These are phyloP conservation scores for Heliconius aoede DNA, from an alignment of 2,888 invertebrate species.

Conservation along the genomic window DNA sequence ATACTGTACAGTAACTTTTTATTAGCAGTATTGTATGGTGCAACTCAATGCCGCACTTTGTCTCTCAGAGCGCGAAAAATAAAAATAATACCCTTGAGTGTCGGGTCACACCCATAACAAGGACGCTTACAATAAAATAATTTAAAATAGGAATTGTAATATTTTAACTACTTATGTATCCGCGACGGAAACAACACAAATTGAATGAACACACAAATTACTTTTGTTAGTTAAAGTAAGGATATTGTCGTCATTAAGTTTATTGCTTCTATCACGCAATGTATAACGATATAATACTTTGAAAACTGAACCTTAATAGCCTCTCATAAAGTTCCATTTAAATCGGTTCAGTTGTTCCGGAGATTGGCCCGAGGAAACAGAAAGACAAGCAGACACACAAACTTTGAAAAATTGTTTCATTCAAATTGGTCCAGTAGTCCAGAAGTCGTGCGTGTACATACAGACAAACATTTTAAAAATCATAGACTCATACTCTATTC, in stretches of 20 bases:
- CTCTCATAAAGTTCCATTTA: background rate
- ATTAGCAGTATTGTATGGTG: background rate
- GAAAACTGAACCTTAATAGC: background rate
- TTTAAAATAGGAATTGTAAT: background rate
- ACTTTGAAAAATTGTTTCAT: no score
- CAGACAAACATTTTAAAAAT: no score
- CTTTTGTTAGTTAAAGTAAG: background rate
- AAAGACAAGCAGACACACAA: no score
- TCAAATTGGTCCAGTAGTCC: no score
- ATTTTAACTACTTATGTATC: background rate
- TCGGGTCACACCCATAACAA: no score
- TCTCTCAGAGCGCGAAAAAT: background rate
- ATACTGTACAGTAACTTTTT: background rate
- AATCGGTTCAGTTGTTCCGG: no score
- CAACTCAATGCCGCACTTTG: background rate
- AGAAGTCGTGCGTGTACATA: no score
- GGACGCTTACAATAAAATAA: no score
- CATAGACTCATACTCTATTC: no score
- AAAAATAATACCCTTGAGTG: no score
- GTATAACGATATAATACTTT: background rate
- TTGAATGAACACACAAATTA: constrained; percentile 4
- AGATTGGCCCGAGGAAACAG: no score
- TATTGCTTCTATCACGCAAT: background rate
- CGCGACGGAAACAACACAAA: background rate
- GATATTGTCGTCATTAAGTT: background rate